phyloP scores from a whole-genome alignment of 2,797 vertebrate species.

The Percopsis omiscomaycus region DNA sequence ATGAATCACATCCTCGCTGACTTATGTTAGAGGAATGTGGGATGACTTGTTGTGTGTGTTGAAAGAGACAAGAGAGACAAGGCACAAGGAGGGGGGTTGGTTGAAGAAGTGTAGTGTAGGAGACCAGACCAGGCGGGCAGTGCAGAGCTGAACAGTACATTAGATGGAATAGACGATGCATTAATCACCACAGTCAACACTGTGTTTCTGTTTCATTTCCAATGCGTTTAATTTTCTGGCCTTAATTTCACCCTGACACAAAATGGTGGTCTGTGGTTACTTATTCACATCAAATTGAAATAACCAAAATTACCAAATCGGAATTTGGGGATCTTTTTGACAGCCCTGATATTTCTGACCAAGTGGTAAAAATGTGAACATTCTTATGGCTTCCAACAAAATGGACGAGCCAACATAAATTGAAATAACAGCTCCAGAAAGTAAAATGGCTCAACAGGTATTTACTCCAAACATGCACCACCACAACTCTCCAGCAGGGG shows the following conservation, averaged over 20 bases:
- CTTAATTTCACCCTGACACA: constrained; percentile 44
- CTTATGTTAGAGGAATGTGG: constrained; percentile 72
- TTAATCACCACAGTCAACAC: constrained; percentile 51
- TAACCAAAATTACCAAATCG: no score
- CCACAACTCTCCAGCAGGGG: no score
- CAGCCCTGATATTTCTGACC: no score
- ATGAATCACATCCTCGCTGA: constrained; percentile 31
- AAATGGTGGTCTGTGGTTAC: constrained; percentile 23
- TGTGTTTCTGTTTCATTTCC: constrained; percentile 30
- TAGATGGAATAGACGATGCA: constrained; percentile 28
- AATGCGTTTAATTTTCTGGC: constrained; percentile 20
- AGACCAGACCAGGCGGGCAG: constrained; percentile 42
- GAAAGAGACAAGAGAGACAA: constrained; percentile 51
- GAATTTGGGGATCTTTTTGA: no score
- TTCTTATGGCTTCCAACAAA: no score
- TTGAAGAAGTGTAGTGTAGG: constrained; percentile 56
- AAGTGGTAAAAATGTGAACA: no score
- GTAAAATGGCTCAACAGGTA: no score
- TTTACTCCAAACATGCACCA: no score
- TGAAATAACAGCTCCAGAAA: no score
- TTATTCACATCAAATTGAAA: no score
- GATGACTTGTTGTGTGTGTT: constrained; percentile 73
- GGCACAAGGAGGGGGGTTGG: constrained; percentile 48
- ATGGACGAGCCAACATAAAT: no score
- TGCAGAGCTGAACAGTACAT: constrained; percentile 34